Percentiles rank a stretch among this genome's conserved stretches.
Conservation (phyloP, 2,113 vertebrate genomes). For the Rousettus leschenaultii region DNA sequence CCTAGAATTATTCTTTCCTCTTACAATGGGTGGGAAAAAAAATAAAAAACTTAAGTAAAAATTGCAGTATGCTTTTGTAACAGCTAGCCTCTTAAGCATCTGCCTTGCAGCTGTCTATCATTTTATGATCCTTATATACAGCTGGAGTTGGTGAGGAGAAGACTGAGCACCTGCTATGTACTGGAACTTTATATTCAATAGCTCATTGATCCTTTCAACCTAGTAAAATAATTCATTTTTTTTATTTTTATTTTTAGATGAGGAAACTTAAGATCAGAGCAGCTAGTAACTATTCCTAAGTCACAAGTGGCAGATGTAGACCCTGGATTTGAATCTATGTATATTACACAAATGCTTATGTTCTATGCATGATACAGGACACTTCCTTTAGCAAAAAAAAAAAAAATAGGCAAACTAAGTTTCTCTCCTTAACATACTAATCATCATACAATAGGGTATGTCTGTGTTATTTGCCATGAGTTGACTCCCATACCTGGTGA, state of each 20-base stretch:
- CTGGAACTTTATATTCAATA: not conserved
- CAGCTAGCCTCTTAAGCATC: not conserved
- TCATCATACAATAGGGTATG: not conserved
- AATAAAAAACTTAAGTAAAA: conserved; percentile 1
- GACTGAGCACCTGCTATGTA: not conserved
- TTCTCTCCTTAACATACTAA: not conserved
- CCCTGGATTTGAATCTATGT: not conserved
- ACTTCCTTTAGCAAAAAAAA: not conserved
- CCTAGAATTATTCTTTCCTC: not conserved
- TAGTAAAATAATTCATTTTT: conserved; percentile 15
- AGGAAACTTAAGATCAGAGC: not conserved
- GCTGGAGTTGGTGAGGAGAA: not conserved
- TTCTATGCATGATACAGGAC: not conserved
- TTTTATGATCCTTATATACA: not conserved
- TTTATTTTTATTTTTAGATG: not conserved
- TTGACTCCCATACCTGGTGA: not conserved
- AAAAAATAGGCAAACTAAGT: not conserved
- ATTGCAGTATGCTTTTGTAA: not conserved
- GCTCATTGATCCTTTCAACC: not conserved
- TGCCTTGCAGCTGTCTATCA: conserved; percentile 22
- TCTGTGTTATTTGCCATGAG: not conserved
- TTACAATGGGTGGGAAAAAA: not conserved
- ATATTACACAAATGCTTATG: not conserved
- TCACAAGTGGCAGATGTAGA: not conserved
- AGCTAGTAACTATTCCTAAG: not conserved